A percentile compares a stretch with the other conserved stretches of the same genome.
phyloP scores from a whole-genome alignment of 2,888 invertebrate genomes.

The Eilema sororculum region DNA sequence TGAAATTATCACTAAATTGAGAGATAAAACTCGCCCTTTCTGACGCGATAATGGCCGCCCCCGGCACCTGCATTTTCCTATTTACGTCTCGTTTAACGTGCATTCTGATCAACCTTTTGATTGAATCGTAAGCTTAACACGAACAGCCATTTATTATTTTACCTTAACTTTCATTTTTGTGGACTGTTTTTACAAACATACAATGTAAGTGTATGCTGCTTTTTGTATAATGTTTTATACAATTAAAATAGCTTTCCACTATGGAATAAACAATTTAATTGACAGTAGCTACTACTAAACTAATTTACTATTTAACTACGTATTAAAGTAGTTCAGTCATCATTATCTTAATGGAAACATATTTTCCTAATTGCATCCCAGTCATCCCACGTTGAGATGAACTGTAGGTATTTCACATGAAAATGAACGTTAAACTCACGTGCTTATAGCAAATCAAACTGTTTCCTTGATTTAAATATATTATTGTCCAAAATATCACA shows the following conservation, averaged over 20 bases:
- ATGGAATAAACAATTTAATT: not conserved
- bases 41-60: slow-evolving; percentile 78
- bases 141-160: slow-evolving; percentile 18
- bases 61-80: slow-evolving; percentile 68
- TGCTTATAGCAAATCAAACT: too few relatives aligned
- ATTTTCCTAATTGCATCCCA: too few relatives aligned
- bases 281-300: not conserved
- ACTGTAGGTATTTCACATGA: too few relatives aligned
- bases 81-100: slow-evolving; percentile 65
- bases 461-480: too few relatives aligned
- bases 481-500: too few relatives aligned
- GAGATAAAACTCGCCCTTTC: slow-evolving; percentile 75
- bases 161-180: slow-evolving; percentile 6
- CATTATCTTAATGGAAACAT: too few relatives aligned
- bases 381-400: too few relatives aligned
- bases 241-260: not conserved
- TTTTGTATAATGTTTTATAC: slow-evolving; percentile 7
- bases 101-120: slow-evolving; percentile 46
- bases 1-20: slow-evolving; percentile 84
- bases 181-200: not conserved
- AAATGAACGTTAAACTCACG: too few relatives aligned
- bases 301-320: not conserved
- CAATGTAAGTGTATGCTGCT: not conserved
- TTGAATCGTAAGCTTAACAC: slow-evolving; percentile 43
- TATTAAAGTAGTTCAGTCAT: not conserved